Percentiles rank a stretch among this genome's conserved stretches.
Evolutionary conservation across 2,797 vertebrate genomes (phyloP).

Genomic region (Lutjanus campechanus): DNA sequence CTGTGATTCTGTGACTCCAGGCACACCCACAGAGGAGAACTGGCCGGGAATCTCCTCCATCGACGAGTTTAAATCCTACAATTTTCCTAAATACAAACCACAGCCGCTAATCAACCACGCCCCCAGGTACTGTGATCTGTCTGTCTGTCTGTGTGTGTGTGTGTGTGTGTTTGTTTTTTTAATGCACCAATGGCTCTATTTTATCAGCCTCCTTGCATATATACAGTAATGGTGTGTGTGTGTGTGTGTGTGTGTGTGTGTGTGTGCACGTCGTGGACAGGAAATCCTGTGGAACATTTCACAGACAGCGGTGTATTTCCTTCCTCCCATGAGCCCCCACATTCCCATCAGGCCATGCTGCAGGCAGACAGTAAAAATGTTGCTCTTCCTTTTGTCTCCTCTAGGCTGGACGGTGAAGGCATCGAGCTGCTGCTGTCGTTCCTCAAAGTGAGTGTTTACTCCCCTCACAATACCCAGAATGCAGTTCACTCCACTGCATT

Average conservation of each 20-base stretch:
- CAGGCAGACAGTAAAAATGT: conserved; percentile 49
- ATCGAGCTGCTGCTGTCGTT: conserved; percentile 96
- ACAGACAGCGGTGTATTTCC: conserved; percentile 71
- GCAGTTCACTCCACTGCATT: background rate
- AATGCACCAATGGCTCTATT: background rate
- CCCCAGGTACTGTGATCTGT: conserved; percentile 88
- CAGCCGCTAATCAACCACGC: conserved; percentile 97
- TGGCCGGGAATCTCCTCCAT: conserved; percentile 96
- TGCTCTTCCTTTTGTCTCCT: conserved; percentile 54
- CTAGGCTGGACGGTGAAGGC: conserved; percentile 95
- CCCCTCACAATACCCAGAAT: conserved; percentile 21
- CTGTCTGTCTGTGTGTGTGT: conserved; percentile 15
- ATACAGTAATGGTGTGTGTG: background rate
- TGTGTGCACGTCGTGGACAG: conserved; percentile 53
- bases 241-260: conserved; percentile 29
- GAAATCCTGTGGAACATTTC: conserved; percentile 84
- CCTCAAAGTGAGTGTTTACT: conserved; percentile 84
- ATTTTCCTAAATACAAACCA: conserved; percentile 96
- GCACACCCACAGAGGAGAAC: conserved; percentile 95
- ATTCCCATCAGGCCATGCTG: conserved; percentile 58
- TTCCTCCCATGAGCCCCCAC: conserved; percentile 75
- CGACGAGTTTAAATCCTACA: conserved; percentile 98
- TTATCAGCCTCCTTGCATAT: no score
- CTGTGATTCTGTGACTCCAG: conserved; percentile 73
- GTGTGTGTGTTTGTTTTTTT: conserved; percentile 4